Conservation (phyloP, 2,888 invertebrate genomes). For the Philopedon plagiatum region DNA sequence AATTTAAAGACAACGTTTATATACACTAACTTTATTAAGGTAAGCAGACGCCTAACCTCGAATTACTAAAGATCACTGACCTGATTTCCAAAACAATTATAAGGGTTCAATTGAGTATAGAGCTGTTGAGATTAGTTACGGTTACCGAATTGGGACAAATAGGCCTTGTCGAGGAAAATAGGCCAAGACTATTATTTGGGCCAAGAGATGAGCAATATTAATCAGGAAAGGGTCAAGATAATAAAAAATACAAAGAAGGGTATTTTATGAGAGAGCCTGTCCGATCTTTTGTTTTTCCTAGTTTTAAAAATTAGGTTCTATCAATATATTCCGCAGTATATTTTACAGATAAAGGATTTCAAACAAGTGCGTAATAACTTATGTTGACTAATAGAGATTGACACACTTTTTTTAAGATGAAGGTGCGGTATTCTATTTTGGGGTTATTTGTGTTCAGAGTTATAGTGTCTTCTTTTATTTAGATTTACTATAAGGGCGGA, state of each 20-base stretch:
- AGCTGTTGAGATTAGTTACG: slow-evolving; percentile 24
- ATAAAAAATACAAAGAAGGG: slow-evolving; percentile 7
- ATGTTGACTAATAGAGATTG: too few species aligned
- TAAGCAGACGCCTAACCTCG: slow-evolving; percentile 24
- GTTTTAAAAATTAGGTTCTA: too few species aligned
- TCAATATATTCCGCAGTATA: too few species aligned
- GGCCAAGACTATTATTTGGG: slow-evolving; percentile 16
- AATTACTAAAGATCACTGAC: slow-evolving; percentile 23
- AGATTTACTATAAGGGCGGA: too few species aligned
- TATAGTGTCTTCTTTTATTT: too few species aligned
- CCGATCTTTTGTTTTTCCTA: background rate
- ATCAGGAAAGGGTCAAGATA: slow-evolving; percentile 19
- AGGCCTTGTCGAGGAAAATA: slow-evolving; percentile 15
- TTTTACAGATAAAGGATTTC: too few species aligned
- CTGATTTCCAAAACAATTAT: slow-evolving; percentile 27
- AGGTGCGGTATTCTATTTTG: too few species aligned
- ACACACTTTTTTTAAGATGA: too few species aligned
- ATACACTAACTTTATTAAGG: slow-evolving; percentile 24
- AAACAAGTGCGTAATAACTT: background rate
- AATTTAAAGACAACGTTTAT: background rate
- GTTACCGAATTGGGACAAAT: slow-evolving; percentile 24
- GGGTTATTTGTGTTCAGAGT: too few species aligned
- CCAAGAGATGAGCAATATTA: slow-evolving; percentile 22
- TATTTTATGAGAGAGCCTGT: background rate
- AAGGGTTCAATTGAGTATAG: slow-evolving; percentile 16